Conservation (phyloP, 1,140 invertebrate genomes). For the Apis laboriosa region DNA sequence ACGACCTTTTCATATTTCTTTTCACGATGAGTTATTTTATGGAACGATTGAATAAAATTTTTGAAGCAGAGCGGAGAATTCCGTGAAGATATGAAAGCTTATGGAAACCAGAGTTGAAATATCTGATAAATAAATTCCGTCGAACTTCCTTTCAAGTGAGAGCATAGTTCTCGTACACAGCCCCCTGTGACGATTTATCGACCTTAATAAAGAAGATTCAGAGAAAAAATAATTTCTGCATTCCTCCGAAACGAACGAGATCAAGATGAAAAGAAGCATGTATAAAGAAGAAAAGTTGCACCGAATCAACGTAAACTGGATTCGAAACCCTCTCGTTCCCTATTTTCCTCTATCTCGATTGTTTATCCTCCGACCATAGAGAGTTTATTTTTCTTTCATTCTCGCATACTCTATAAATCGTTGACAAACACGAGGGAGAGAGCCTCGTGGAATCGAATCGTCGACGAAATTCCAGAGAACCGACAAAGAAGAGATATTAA, state of each 20-base stretch:
- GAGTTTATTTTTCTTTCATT: neutral
- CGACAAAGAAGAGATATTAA: neutral
- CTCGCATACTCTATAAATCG: neutral
- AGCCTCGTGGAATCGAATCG: neutral
- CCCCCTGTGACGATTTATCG: constrained; percentile 13
- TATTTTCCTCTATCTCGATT: neutral
- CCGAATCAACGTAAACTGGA: neutral
- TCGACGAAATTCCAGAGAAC: neutral
- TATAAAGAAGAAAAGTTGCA: neutral
- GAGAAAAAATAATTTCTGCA: constrained; percentile 11
- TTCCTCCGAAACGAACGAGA: neutral
- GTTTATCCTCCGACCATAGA: neutral
- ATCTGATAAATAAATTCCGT: constrained; percentile 17
- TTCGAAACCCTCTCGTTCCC: neutral
- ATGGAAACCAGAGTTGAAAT: neutral
- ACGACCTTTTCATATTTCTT: neutral
- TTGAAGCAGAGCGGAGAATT: neutral
- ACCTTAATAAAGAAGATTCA: neutral
- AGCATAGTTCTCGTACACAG: neutral
- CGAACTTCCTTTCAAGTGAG: too few species aligned
- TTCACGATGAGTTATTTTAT: neutral
- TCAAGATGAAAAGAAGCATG: neutral
- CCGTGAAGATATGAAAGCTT: neutral
- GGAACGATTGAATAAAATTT: neutral
- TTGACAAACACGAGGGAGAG: neutral